Base-by-base conservation (phyloP, 2,888 invertebrate genomes). In the Boloria selene region DNA sequence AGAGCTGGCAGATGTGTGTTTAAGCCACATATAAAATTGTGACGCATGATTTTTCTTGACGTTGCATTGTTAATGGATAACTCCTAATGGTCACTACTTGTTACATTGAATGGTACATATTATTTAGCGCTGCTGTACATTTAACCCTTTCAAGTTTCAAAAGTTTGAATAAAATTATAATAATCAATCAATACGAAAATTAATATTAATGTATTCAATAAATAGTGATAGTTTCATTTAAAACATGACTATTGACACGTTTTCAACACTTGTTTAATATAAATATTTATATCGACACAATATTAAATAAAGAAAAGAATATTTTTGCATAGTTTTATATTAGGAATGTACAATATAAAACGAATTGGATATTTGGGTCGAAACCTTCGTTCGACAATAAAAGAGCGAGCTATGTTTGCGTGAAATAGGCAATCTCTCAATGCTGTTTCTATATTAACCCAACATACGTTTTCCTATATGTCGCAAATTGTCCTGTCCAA, bases 401-500 rank as follows among this genome's bases (percentile, higher is more conserved):
- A 45, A 56, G 44, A 45, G 56, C 56, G 56, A 38, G 10, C 59
- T 49, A 59, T 17, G 31, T 49, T 49, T 38, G 26, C 31, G 59
- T 59, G 59, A 49, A 59, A 59, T 47, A 59, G 59, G 59, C 59
- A 59, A 59, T 59, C 31, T 49, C 47, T 59, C 31, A 49, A 56
- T 56, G n/a, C 55, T 44, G 22, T 10, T 45, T 45, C 56, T 16
- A 56, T 55, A 55, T 56, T 56, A 45, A 56, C 22, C 26, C 44
- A 22, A 56, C 45, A n/a, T 26, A 45, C 31, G 10, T 56, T 22
- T 14, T 1, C n/a, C 10, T 22, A 51, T 22, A 54, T 13, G 4
- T 58, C 6, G 47, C 13, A 47, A 31, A 58, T 26, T 26, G 16
- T 45, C 22, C 26, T 26, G 45, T 6, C 16, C 47, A 47, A 47